Conservation (phyloP, 2,888 invertebrate genomes). For the Chymomyza fuscimana region DNA sequence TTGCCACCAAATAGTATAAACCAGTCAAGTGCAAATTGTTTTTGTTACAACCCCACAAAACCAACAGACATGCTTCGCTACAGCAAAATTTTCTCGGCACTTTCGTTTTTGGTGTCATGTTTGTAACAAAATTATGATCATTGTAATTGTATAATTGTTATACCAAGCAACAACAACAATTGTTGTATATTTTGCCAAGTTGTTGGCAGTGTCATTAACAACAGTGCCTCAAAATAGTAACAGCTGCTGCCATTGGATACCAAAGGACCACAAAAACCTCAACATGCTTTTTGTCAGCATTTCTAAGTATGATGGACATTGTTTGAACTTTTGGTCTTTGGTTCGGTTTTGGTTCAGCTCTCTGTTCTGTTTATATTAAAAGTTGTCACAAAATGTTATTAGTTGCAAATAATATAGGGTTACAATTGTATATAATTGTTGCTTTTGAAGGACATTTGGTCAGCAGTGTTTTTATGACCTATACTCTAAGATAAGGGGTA, state of each 20-base stretch:
- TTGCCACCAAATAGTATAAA: constrained; percentile 38
- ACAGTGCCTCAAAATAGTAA: not conserved
- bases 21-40: constrained; percentile 52
- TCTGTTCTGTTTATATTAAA: not conserved
- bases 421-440: not conserved
- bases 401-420: not conserved
- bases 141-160: not conserved
- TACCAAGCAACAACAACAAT: not conserved
- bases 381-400: not conserved
- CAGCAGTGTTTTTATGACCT: not conserved
- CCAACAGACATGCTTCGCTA: constrained; percentile 6
- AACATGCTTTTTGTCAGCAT: not conserved
- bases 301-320: not conserved
- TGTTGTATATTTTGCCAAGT: not conserved
- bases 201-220: not conserved
- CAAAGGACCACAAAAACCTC: not conserved
- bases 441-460: not conserved
- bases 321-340: not conserved
- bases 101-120: not conserved
- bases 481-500: too few species aligned
- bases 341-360: not conserved
- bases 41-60: constrained; percentile 32
- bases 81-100: not conserved
- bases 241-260: not conserved
- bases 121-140: not conserved